Evolutionary conservation across 2,113 vertebrate species (phyloP).

Genomic region (Smithornis capensis): DNA sequence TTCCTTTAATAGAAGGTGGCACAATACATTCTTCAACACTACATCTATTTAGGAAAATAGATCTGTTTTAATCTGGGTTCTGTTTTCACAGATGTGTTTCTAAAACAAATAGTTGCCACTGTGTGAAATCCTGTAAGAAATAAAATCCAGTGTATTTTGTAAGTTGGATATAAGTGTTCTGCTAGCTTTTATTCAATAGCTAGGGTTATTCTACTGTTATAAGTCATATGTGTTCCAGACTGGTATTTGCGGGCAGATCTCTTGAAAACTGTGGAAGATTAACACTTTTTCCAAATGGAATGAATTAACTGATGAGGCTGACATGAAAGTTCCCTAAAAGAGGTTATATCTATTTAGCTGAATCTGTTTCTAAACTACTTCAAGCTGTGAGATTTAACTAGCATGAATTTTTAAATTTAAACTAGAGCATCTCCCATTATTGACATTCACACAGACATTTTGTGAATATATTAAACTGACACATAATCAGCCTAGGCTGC

Average conservation of each 20-base stretch:
- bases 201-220: neutral
- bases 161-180: neutral
- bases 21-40: neutral
- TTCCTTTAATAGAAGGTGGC: neutral
- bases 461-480: neutral
- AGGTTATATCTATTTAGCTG: neutral
- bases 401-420: constrained; percentile 16
- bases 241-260: neutral
- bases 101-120: neutral
- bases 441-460: neutral
- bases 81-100: neutral
- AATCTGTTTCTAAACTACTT: neutral
- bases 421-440: neutral
- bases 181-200: neutral
- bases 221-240: neutral
- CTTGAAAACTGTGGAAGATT: neutral
- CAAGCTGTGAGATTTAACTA: neutral
- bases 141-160: neutral
- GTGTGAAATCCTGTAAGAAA: neutral
- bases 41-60: neutral
- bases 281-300: neutral
- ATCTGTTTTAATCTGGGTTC: neutral
- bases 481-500: neutral
- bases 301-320: neutral
- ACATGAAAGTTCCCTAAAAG: neutral